Evolutionary conservation across 1,140 invertebrate species (phyloP), one percentile per base, ranked within the genome.

Genomic region (Medauroidea extradentata): DNA sequence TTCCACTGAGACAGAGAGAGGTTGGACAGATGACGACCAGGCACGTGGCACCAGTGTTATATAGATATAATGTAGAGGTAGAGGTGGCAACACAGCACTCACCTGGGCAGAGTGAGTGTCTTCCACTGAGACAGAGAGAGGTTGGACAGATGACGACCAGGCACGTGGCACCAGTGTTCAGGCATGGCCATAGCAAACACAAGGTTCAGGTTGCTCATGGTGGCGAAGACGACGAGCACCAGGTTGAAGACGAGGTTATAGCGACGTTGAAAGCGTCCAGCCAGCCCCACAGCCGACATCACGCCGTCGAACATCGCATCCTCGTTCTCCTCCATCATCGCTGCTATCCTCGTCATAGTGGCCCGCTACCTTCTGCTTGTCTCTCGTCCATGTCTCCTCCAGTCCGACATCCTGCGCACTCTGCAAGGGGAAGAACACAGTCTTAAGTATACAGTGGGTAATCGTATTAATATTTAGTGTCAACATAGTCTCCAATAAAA

Each of bases 41-140:
- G 73, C 13, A 81, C 78, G 29, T 73, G 67, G 60, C 81, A 83
- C 80, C 80, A 81, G 57, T 82, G 80, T n/a, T n/a, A n/a, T n/a
- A n/a, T n/a, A n/a, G n/a, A n/a, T n/a, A n/a, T n/a, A n/a, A n/a
- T n/a, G n/a, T n/a, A n/a, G n/a, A n/a, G n/a, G n/a, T n/a, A n/a
- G n/a, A n/a, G n/a, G n/a, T n/a, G n/a, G n/a, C n/a, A n/a, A n/a
- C n/a, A n/a, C n/a, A n/a, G 29, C 29, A 11, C 41, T 69, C 63
- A 79, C 78, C 70, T 77, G 46, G 79, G 79, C 60, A 81, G 63
- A 7, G 75, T 79, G 3, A 79, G 56, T 3, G 68, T 63, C 43
- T 75, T 77, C 80, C 80, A 81, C 59, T 78, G 60, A 3, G 74
- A 68, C 14, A 75, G n/a, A 0, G 75, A 71, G 21, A 73, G 73